These are phyloP conservation scores for Phodopus roborovskii DNA, from an alignment of 2,113 vertebrate genomes.

Conservation along the genomic window DNA sequence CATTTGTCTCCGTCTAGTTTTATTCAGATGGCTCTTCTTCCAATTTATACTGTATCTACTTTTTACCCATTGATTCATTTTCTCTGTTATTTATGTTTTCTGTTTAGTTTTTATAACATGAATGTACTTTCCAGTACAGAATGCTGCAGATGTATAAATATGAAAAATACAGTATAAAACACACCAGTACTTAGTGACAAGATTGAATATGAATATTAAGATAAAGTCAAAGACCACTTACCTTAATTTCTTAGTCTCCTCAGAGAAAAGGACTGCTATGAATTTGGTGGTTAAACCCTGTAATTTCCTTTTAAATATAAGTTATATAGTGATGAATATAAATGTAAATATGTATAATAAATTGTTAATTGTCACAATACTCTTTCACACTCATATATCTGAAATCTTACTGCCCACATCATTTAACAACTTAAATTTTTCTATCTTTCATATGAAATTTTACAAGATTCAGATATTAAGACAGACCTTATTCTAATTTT, in stretches of 20 bases:
- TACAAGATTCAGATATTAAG: not conserved
- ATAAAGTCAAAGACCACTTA: not conserved
- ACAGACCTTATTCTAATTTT: not conserved
- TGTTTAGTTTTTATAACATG: constrained; percentile 45
- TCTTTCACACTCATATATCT: not conserved
- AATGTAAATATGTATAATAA: not conserved
- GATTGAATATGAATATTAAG: constrained; percentile 20
- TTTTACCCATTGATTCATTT: constrained; percentile 54
- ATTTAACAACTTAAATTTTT: not conserved
- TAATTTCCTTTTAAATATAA: not conserved
- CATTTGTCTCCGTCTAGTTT: constrained; percentile 75
- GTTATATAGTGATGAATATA: not conserved
- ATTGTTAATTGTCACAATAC: not conserved
- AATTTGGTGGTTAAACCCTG: not conserved
- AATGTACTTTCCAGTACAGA: constrained; percentile 44
- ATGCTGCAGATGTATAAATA: constrained; percentile 16
- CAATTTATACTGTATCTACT: constrained; percentile 41
- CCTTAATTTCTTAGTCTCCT: not conserved
- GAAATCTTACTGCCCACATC: not conserved
- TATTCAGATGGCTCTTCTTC: constrained; percentile 65
- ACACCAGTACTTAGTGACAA: not conserved
- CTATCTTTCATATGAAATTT: not conserved
- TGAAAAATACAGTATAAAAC: not conserved
- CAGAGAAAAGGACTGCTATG: not conserved
- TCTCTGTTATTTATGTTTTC: constrained; percentile 36